Evolutionary conservation across 2,113 vertebrate genomes (phyloP), one percentile per base, ranked within the genome.

Genomic region (Lepisosteus oculatus): DNA sequence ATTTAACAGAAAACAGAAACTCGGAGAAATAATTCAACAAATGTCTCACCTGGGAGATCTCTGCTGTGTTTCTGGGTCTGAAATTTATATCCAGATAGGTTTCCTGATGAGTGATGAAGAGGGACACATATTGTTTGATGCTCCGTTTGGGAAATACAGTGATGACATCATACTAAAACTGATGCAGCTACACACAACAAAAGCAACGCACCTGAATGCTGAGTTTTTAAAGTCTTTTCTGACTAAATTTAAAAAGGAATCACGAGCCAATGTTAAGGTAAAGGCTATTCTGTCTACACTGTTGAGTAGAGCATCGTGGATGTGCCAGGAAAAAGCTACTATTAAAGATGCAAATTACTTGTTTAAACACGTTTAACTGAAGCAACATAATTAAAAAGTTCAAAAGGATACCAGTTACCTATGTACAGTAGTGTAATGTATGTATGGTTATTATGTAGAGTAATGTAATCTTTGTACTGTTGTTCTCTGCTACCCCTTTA

Each of bases 121-220:
- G 2, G 79, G 73, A 29, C 64, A 67, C 57, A 55, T 78, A 0
- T 12, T 74, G 13, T 92, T 89, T 77, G 83, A 91, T 15, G 89
- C 87, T 2, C 76, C 72, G 56, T 91, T 91, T 83, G 83, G 83
- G 69, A 76, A 77, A 1, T 90, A 86, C 59, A 81, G 64, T 43
- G 75, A 79, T 8, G 78, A 83, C 29, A 42, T 69, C 17, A 55
- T 87, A 12, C 77, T 76, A 74, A 81, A 85, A 14, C 88, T 91
- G 72, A 77, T 87, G 76, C 67, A 13, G 47, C 61, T 72, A 3
- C 85, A 87, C 43, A 42, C 51, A 29, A 42, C 47, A 6, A 74
- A 72, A 11, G 81, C 78, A 63, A 87, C 71, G 44, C 74, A 61
- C 42, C 69, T 92, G 75, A 82, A 86, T 72, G 59, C 4, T 56